phyloP scores from a whole-genome alignment of 2,113 vertebrate species.

The Halichoerus grypus region DNA sequence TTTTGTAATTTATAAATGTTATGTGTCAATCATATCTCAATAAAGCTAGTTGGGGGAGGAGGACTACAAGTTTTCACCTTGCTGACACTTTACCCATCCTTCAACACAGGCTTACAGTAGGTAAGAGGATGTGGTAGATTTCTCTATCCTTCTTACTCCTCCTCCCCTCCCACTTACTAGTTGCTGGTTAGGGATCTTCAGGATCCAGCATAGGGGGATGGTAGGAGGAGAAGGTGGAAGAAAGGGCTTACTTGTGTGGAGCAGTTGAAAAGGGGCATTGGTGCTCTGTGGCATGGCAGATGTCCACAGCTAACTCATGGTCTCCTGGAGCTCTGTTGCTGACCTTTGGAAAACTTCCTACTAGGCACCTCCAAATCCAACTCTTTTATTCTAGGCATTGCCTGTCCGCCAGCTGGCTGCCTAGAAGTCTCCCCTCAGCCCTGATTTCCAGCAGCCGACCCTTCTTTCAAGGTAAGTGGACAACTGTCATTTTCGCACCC shows the following conservation, averaged over 20 bases:
- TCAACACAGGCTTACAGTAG: neutral
- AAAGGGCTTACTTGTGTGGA: neutral
- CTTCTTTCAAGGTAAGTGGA: neutral
- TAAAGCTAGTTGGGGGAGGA: neutral
- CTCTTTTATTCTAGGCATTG: neutral
- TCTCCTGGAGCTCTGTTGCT: neutral
- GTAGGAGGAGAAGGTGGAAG: neutral
- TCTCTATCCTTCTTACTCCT: neutral
- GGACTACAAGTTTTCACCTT: neutral
- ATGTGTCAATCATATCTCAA: neutral
- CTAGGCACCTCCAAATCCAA: neutral
- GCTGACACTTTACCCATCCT: neutral
- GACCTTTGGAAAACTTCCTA: neutral
- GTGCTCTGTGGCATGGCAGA: neutral
- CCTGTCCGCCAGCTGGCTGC: neutral
- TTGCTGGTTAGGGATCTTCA: neutral
- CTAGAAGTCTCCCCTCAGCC: neutral
- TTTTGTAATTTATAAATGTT: neutral
- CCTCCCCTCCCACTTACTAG: neutral
- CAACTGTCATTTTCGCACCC: neutral
- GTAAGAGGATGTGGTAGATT: neutral
- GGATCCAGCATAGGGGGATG: neutral
- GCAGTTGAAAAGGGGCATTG: neutral
- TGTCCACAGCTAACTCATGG: neutral
- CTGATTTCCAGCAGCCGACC: neutral